These are phyloP conservation scores for Drosophila leonis DNA, from an alignment of 2,888 invertebrate genomes.

Conservation along the genomic window DNA sequence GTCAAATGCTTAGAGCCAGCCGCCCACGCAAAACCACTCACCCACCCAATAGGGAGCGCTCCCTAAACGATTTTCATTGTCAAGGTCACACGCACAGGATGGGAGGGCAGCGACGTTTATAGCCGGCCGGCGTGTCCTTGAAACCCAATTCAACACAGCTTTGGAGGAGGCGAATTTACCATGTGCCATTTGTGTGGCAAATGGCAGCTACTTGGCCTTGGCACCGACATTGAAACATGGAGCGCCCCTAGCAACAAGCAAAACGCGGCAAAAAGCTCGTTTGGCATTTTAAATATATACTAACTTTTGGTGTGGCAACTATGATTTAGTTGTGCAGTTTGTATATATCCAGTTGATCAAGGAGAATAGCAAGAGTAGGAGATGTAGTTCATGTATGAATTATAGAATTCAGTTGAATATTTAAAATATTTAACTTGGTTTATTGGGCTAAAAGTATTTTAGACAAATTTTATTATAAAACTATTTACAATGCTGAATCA, in stretches of 20 bases:
- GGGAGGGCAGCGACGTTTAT: conserved; percentile 8
- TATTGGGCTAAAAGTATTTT: too few relatives aligned
- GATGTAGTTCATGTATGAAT: neutral
- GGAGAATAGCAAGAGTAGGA: neutral
- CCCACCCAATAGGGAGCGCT: conserved; percentile 33
- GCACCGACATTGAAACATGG: conserved; percentile 63
- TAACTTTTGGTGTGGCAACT: conserved; percentile 4
- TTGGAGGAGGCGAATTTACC: conserved; percentile 43
- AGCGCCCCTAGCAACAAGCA: conserved; percentile 47
- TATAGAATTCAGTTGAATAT: neutral
- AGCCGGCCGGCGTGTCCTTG: conserved; percentile 74
- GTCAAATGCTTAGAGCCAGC: conserved; percentile 42
- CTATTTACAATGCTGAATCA: too few relatives aligned
- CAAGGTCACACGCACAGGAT: conserved; percentile 69
- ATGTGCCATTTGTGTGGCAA: conserved; percentile 50
- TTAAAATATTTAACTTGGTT: too few relatives aligned
- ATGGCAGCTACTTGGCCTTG: conserved; percentile 66
- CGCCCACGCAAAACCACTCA: conserved; percentile 26
- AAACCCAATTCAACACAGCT: conserved; percentile 42
- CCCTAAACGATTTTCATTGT: conserved; percentile 68
- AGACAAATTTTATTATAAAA: too few relatives aligned
- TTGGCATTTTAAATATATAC: conserved; percentile 32
- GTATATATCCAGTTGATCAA: neutral
- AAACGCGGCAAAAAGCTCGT: conserved; percentile 32
- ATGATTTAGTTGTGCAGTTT: neutral